These are phyloP conservation scores for Aleiodes leptofemur DNA, from an alignment of 2,888 invertebrate species.

Conservation along the genomic window DNA sequence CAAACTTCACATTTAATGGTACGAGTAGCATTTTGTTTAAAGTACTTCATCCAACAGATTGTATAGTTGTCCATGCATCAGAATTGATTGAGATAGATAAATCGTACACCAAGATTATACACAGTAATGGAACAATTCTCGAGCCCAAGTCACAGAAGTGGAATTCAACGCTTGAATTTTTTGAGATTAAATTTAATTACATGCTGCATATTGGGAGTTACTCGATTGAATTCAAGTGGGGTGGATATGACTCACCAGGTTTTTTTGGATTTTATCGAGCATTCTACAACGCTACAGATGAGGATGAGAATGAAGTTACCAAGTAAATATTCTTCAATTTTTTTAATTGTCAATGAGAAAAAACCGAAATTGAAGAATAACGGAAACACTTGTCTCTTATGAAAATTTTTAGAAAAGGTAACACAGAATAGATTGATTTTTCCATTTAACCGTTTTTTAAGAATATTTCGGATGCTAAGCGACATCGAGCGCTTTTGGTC, in stretches of 20 bases:
- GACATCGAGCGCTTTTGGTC: too few species aligned
- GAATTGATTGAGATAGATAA: conserved; percentile 47
- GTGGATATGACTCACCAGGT: conserved; percentile 78
- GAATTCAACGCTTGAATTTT: conserved; percentile 51
- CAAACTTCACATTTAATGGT: conserved; percentile 58
- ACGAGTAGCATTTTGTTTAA: conserved; percentile 52
- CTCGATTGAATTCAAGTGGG: conserved; percentile 78
- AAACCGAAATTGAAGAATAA: too few species aligned
- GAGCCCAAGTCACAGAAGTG: conserved; percentile 47
- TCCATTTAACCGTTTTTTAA: too few species aligned
- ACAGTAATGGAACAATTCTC: conserved; percentile 37
- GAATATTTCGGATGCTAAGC: too few species aligned
- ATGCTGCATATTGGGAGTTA: conserved; percentile 74
- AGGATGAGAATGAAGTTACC: conserved; percentile 67
- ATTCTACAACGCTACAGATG: conserved; percentile 76
- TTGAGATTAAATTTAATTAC: conserved; percentile 47
- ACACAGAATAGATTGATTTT: too few species aligned
- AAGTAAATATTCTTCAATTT: conserved; percentile 56
- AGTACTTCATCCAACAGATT: conserved; percentile 47
- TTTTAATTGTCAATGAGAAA: too few species aligned
- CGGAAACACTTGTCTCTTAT: too few species aligned
- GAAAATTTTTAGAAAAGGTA: too few species aligned
- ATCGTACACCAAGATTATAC: conserved; percentile 48
- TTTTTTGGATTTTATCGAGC: conserved; percentile 83
- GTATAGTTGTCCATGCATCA: conserved; percentile 49